phyloP scores from a whole-genome alignment of 2,797 vertebrate species.

The Neopelma chrysocephalum region DNA sequence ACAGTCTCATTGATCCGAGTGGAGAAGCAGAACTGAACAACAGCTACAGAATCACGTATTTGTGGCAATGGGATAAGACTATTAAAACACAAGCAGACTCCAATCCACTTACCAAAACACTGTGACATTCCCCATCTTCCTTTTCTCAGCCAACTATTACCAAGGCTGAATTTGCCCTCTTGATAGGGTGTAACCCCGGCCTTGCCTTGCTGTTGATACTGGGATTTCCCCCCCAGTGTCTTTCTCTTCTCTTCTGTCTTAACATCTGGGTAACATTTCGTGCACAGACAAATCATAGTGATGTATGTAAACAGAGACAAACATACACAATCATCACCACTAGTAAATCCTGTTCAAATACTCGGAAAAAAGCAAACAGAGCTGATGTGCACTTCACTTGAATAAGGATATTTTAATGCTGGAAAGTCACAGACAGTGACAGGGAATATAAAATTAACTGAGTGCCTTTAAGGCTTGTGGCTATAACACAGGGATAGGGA shows the following conservation, averaged over 20 bases:
- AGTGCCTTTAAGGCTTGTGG: slow-evolving; percentile 24
- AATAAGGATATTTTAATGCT: background rate
- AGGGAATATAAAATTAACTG: slow-evolving; percentile 40
- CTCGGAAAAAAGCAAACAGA: background rate
- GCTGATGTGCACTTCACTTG: background rate
- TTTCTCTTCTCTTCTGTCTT: slow-evolving; percentile 11
- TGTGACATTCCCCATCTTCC: background rate
- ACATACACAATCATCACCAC: slow-evolving; percentile 12
- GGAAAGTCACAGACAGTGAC: slow-evolving; percentile 25
- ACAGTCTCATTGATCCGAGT: background rate
- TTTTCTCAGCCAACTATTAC: slow-evolving; percentile 22
- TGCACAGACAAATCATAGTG: background rate
- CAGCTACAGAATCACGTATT: background rate
- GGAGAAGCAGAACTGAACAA: background rate
- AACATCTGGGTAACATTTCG: background rate
- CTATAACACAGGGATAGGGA: background rate
- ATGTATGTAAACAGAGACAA: slow-evolving; percentile 28
- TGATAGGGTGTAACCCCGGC: background rate
- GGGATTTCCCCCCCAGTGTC: background rate
- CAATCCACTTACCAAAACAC: slow-evolving; percentile 8
- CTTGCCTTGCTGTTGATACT: slow-evolving; percentile 1
- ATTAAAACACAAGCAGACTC: background rate
- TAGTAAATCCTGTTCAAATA: slow-evolving; percentile 8
- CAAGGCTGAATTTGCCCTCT: slow-evolving; percentile 2
- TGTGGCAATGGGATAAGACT: background rate